phyloP scores from a whole-genome alignment of 2,888 invertebrate species.

The Cyrtodaria siliqua region DNA sequence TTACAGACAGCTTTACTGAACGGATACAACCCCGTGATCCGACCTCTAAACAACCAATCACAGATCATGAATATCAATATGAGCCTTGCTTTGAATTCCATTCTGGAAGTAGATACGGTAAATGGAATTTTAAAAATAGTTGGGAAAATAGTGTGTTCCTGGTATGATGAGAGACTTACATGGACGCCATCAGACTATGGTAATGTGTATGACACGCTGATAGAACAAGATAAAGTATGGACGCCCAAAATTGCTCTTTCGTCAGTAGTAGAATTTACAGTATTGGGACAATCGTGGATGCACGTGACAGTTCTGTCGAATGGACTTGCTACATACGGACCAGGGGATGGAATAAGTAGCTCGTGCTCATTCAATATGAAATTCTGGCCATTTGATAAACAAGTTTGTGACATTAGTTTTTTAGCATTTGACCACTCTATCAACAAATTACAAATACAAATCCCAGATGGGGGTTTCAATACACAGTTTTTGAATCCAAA shows the following conservation, averaged over 20 bases:
- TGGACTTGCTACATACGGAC: constrained; percentile 14
- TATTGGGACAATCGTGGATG: constrained; percentile 9
- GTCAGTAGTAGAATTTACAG: constrained; percentile 8
- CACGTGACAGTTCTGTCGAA: constrained; percentile 9
- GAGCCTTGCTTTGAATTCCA: constrained; percentile 5
- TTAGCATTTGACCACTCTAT: constrained; percentile 9
- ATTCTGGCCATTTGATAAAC: constrained; percentile 54
- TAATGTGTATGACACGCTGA: constrained; percentile 5
- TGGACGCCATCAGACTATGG: constrained; percentile 35
- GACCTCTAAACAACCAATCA: constrained; percentile 28
- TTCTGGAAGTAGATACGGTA: constrained; percentile 28
- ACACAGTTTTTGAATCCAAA: background rate
- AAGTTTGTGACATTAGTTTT: constrained; percentile 24
- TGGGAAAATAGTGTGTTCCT: background rate
- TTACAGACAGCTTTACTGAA: constrained; percentile 13
- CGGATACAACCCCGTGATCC: constrained; percentile 21
- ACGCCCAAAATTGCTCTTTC: constrained; percentile 23
- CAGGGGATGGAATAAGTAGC: constrained; percentile 20
- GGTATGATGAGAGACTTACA: constrained; percentile 31
- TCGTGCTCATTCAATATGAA: constrained; percentile 40
- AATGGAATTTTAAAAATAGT: constrained; percentile 12
- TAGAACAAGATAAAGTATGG: constrained; percentile 30
- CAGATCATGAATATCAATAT: constrained; percentile 22
- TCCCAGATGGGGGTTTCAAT: background rate
- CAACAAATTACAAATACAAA: background rate